These are phyloP conservation scores for Pocillopora verrucosa DNA, from an alignment of 64 coral and sea anemone genomes.

Conservation along the genomic window DNA sequence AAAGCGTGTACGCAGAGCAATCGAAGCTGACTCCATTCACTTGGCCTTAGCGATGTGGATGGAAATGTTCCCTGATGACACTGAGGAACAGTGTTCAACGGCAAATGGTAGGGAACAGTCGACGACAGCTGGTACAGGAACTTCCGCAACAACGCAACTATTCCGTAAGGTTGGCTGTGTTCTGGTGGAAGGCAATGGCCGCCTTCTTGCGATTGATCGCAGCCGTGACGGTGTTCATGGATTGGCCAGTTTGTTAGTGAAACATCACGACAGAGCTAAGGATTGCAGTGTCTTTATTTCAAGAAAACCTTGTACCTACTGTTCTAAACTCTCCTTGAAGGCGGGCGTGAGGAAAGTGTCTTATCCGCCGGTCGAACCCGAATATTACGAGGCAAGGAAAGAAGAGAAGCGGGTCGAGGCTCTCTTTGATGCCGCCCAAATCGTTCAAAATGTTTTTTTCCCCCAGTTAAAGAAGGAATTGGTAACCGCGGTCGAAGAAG, in stretches of 20 bases:
- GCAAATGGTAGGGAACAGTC: not conserved
- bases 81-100: not conserved
- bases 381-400: not conserved
- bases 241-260: constrained; percentile 33
- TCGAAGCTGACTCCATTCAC: constrained; percentile 8
- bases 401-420: constrained; percentile 14
- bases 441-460: not conserved
- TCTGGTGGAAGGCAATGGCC: constrained; percentile 22
- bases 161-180: constrained; percentile 35
- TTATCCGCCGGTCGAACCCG: constrained; percentile 46
- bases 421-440: constrained; percentile 19
- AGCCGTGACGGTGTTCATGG: constrained; percentile 55
- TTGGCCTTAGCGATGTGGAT: constrained; percentile 35
- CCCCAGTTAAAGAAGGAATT: not conserved
- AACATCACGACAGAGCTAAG: constrained; percentile 42
- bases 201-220: constrained; percentile 43
- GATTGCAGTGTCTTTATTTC: constrained; percentile 40
- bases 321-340: constrained; percentile 44
- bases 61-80: constrained; percentile 21
- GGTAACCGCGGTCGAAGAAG: not conserved
- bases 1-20: not conserved
- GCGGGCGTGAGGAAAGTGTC: constrained; percentile 8
- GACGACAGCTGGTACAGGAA: not conserved
- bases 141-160: not conserved
- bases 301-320: constrained; percentile 52